Base-by-base conservation (phyloP, 2,888 invertebrate species). In the Cheilosia variabilis region DNA sequence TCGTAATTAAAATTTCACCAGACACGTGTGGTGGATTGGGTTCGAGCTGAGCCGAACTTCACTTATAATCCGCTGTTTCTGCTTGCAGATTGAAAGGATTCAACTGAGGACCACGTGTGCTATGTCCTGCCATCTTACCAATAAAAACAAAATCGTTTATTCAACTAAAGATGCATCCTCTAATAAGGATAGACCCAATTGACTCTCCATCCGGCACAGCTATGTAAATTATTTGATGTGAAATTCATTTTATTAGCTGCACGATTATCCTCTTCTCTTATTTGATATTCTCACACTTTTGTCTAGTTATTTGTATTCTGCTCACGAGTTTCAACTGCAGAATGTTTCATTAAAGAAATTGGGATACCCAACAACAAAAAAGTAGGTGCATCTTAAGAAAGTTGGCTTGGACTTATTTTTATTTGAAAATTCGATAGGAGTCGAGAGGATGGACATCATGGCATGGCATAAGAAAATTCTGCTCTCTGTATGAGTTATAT, bases 231-330 rank as follows among this genome's bases (percentile, higher is more conserved):
- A 58, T 71, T 50, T 69, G 47, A 58, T 69, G 58, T 69, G 57
- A 58, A 69, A 69, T 69, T 71, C 37, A 71, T 71, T 58, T 71
- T 47, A 71, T 58, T 58, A 58, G 58, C 69, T 37, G 58, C 69
- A 71, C 58, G 69, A 58, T 71, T 71, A 69, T 58, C 45, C 69
- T 19, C 34, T 58, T 50, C 45, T 50, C 47, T 24, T 58, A 22
- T 55, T 22, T 69, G 47, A 69, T 58, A 47, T 47, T 45, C 37
- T 37, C 37, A 41, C 17, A 34, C 47, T 17, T 47, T 9, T 45
- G 45, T 7, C 45, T 7, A 17, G 17, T 17, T 45, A 57, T 69
- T 22, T 37, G 69, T 50, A 71, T 50, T 50, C 69, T 27, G 19
- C n/a, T 47, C 69, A 71, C 58, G 58, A 47, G 17, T 13, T 47